A percentile compares a stretch with the other conserved stretches of the same genome.
phyloP scores from a whole-genome alignment of 2,888 invertebrate species.

The Hydropsyche betteni region DNA sequence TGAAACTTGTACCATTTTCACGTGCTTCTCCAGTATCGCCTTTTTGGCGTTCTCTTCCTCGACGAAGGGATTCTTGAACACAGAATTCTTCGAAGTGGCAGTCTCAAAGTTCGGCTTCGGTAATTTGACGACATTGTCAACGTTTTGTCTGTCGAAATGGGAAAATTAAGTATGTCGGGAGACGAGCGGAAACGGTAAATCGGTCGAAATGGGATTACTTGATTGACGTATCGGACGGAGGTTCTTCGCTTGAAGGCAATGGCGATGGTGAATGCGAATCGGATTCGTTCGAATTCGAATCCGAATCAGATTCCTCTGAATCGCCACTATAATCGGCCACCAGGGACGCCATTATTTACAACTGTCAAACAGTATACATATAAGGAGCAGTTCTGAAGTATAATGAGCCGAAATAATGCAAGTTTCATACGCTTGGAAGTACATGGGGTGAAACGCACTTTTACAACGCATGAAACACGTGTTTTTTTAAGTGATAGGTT shows the following conservation, averaged over 20 bases:
- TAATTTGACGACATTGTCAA: constrained; percentile 59
- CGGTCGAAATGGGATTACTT: not conserved
- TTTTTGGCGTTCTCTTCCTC: constrained; percentile 88
- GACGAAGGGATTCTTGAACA: constrained; percentile 87
- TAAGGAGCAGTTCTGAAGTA: too few relatives aligned
- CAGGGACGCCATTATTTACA: constrained; percentile 68
- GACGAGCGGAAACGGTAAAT: too few relatives aligned
- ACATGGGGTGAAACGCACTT: too few relatives aligned
- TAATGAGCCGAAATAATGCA: too few relatives aligned
- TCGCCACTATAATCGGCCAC: constrained; percentile 73
- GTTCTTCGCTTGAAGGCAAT: not conserved
- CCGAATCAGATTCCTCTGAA: constrained; percentile 64
- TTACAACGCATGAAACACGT: too few relatives aligned
- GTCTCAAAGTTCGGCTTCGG: constrained; percentile 73
- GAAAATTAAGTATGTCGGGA: too few relatives aligned
- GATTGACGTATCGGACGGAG: not conserved
- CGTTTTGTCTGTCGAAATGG: too few relatives aligned
- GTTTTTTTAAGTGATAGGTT: too few relatives aligned
- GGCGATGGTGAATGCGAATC: not conserved
- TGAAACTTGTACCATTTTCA: constrained; percentile 82
- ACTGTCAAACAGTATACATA: not conserved
- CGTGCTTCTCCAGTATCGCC: constrained; percentile 88
- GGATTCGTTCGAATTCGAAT: not conserved
- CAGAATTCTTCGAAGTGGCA: constrained; percentile 70
- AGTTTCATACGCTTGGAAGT: too few relatives aligned